phyloP scores from a whole-genome alignment of 2,888 invertebrate genomes.

The Gnatocerus cornutus region DNA sequence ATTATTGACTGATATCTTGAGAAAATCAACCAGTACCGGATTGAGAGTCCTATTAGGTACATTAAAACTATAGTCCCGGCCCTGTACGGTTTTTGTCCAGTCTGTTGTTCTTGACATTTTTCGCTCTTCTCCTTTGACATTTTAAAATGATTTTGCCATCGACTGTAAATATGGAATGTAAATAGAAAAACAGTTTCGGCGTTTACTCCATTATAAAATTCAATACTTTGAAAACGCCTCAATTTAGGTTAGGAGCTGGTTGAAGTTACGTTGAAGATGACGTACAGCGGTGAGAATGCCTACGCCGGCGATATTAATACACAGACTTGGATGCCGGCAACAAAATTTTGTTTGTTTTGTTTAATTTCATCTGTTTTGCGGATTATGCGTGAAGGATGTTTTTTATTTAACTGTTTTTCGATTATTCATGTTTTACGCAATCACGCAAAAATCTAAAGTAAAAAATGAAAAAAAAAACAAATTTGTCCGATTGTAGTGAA shows the following conservation, averaged over 20 bases:
- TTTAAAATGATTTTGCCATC: neutral
- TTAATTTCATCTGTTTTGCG: too few species aligned
- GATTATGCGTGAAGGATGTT: too few species aligned
- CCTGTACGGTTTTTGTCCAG: slow-evolving; percentile 6
- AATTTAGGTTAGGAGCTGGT: slow-evolving; percentile 7
- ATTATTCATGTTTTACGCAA: too few species aligned
- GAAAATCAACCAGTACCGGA: slow-evolving; percentile 81
- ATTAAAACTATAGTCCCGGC: slow-evolving; percentile 37
- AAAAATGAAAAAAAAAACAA: too few species aligned
- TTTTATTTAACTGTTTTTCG: too few species aligned
- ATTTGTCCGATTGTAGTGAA: too few species aligned
- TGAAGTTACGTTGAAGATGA: neutral
- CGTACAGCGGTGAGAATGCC: neutral
- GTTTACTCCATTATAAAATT: slow-evolving; percentile 1
- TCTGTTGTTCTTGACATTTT: slow-evolving; percentile 14
- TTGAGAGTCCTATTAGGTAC: slow-evolving; percentile 74
- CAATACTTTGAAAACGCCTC: slow-evolving; percentile 6
- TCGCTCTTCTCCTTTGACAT: slow-evolving; percentile 2
- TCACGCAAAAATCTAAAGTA: too few species aligned
- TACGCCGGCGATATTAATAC: too few species aligned
- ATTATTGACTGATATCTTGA: slow-evolving; percentile 82
- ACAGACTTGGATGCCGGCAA: neutral
- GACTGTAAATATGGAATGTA: slow-evolving; percentile 4
- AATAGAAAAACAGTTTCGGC: neutral
- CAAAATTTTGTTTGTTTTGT: too few species aligned